phyloP scores from a whole-genome alignment of 1,140 invertebrate species.

The Caenorhabditis remanei region DNA sequence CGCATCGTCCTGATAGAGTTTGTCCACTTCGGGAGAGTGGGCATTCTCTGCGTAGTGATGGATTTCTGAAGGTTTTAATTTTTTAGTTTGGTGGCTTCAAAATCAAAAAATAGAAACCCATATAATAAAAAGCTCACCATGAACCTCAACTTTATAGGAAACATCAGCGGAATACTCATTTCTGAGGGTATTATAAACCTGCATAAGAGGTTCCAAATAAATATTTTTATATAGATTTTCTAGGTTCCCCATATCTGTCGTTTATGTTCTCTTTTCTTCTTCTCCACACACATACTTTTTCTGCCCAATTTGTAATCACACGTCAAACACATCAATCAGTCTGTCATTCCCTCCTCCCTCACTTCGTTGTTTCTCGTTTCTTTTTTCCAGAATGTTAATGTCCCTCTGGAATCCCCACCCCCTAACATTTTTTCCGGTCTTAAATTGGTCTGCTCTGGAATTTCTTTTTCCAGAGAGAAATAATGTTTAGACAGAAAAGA shows the following conservation, averaged over 20 bases:
- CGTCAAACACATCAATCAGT: conserved; percentile 54
- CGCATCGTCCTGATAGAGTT: conserved; percentile 83
- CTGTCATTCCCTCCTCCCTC: background rate
- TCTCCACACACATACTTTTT: too few species aligned
- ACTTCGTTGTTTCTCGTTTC: background rate
- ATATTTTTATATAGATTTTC: background rate
- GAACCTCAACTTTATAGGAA: background rate
- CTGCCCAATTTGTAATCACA: background rate
- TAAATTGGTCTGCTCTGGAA: conserved; percentile 15
- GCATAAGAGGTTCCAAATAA: conserved; percentile 42
- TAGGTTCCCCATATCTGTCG: background rate
- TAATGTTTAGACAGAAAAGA: background rate
- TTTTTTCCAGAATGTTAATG: background rate
- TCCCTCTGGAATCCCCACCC: too few species aligned
- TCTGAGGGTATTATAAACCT: background rate
- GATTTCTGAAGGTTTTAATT: conserved; percentile 61
- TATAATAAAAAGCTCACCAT: background rate
- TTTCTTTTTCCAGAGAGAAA: conserved; percentile 4
- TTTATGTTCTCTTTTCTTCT: background rate
- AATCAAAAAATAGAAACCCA: too few species aligned
- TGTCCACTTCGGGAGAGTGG: conserved; percentile 58
- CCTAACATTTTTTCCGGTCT: background rate
- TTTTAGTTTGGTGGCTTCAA: background rate
- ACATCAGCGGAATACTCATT: background rate
- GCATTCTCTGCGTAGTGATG: conserved; percentile 63